Base-by-base conservation (phyloP, 2,888 invertebrate genomes). In the Leucophenga montana region DNA sequence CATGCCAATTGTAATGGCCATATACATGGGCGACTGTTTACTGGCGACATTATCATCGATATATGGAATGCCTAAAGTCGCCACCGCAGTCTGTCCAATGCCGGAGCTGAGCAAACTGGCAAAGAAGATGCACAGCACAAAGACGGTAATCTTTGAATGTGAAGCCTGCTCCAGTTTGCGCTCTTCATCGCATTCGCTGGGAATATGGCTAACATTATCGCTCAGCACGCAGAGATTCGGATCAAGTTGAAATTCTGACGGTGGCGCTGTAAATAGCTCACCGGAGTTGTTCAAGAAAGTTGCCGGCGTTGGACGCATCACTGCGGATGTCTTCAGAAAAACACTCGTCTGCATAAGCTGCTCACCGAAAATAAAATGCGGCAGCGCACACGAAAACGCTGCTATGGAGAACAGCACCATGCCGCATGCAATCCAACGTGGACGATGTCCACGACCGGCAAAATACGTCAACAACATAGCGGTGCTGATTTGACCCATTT, bases 21-120 rank as follows among this genome's bases (percentile, higher is more conserved):
- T 95, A 90, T 97, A 97, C 78, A 97, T 91, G 31, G 97, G 96
- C 71, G 96, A 96, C 88, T 97, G 96, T 83, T 95, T 92, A 89
- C 95, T 95, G 82, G 95, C 95, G 71, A 97, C 96, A 88, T 97
- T 97, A 88, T 97, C 97, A 82, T 97, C 97, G 76, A 97, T 95
- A 88, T 96, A 97, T 4, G 97, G 97, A 82, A 97, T 97, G 18
- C 97, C 97, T 54, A 97, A 91, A 20, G 97, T 97, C 79, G 95
- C 95, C 69, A 97, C 96, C 14, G 97, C 96, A 0, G 97, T 97
- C 89, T 96, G 96, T 0, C 97, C 97, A 89, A 97, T 94, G 65
- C 97, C 97, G 50, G 97, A 95, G 71, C 96, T 95, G 67, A 97
- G 90, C 78, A 97, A 90, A 82, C 96, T 95, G 78, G 95, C 91